Evolutionary conservation across 1,140 invertebrate genomes (phyloP), one percentile per base, ranked within the genome.

Genomic region (Leptinotarsa texana): DNA sequence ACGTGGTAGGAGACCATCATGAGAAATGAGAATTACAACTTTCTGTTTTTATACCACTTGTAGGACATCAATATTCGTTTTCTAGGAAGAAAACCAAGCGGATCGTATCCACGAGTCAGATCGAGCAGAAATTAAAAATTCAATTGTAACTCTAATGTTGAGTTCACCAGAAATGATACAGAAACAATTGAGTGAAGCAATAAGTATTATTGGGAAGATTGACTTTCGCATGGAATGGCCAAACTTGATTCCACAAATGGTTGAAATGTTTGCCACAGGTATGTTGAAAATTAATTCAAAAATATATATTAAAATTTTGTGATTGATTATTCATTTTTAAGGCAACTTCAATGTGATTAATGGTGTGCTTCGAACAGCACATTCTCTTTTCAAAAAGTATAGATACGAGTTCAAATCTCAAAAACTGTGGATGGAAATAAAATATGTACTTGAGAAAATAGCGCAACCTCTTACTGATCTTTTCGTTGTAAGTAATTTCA

Each of bases 161-260:
- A 93, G 93, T 78, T 95, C 95, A 47, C 94, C 96, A 15, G 93
- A 95, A 84, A 88, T 92, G 4, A 92, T 98, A 73, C 97, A 99
- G 85, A 93, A 96, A 82, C 97, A 99, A 84, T 88, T 99, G 13
- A 98, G 96, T 82, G 96, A 99, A 89, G 96, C 96, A 6, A 94
- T 99, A 69, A 95, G 95, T 79, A 96, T 97, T 21, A 98, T 99
- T 79, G 97, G 97, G 1, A 92, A 93, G 82, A 91, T 94, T 82
- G 97, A 99, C 87, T 99, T 99, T 84, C 97, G 97, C 1, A 90
- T 92, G 70, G 96, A 97, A 85, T 99, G 97, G 97, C 96, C 95
- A 5, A 91, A 92, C 79, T 87, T 99, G 5, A 92, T 99, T 6
- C 87, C 91, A 65, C 93, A 96, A 84, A 96, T 98, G 94, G 93